Evolutionary conservation across 2,797 vertebrate species (phyloP).

Genomic region (Myotis findleyi): DNA sequence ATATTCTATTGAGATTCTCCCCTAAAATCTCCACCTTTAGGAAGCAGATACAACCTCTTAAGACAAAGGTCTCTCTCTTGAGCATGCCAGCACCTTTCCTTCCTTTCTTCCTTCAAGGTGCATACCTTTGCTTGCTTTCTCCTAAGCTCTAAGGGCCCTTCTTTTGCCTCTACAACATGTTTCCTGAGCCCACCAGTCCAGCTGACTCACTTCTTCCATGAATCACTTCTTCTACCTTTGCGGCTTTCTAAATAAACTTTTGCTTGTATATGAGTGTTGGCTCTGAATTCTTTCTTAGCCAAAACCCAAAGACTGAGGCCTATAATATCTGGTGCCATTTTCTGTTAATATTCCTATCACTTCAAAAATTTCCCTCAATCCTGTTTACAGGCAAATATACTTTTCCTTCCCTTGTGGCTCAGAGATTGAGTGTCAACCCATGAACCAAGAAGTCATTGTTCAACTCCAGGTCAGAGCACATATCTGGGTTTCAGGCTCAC

Average conservation of each 20-base stretch:
- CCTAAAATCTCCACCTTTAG: not conserved
- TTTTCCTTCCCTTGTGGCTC: no score
- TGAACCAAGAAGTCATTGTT: no score
- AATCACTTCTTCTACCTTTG: not conserved
- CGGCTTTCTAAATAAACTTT: not conserved
- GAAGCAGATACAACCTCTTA: not conserved
- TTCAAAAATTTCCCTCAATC: not conserved
- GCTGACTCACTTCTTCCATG: not conserved
- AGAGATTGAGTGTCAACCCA: no score
- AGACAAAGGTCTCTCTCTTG: not conserved
- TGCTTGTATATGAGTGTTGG: not conserved
- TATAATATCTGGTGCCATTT: not conserved
- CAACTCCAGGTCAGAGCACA: no score
- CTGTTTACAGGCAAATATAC: not conserved
- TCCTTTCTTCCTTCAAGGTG: no score
- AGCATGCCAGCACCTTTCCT: no score
- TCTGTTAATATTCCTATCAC: not conserved
- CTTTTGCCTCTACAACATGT: no score
- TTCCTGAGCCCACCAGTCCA: not conserved
- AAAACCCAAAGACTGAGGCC: not conserved
- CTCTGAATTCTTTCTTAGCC: not conserved
- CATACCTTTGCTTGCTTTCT: no score
- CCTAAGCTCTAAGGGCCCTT: no score
- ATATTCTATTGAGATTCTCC: no score
- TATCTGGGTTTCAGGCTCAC: no score